Conservation (phyloP, 2,888 invertebrate species). For the Cinara cedri region DNA sequence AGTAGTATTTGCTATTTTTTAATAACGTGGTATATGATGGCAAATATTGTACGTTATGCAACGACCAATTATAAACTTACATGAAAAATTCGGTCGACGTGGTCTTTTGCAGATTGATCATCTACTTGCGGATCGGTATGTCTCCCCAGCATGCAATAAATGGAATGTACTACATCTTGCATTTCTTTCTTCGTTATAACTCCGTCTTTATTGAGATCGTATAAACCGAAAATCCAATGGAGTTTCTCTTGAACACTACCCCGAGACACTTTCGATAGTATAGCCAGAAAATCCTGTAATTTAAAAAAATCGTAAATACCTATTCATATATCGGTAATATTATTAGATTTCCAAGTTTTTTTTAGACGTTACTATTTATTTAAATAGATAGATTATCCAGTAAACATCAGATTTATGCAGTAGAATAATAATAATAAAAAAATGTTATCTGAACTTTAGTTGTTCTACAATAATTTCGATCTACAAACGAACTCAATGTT, state of each 20-base stretch:
- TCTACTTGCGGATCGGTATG: slow-evolving; percentile 77
- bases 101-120: slow-evolving; percentile 77
- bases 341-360: too few relatives aligned
- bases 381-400: background rate
- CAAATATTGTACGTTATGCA: too few relatives aligned
- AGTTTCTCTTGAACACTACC: slow-evolving; percentile 85
- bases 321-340: background rate
- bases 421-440: too few relatives aligned
- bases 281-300: slow-evolving; percentile 81
- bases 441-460: too few relatives aligned
- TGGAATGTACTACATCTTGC: slow-evolving; percentile 80
- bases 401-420: too few relatives aligned
- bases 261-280: slow-evolving; percentile 82
- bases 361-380: background rate
- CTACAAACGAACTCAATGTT: too few relatives aligned
- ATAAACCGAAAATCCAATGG: slow-evolving; percentile 86
- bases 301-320: background rate
- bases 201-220: slow-evolving; percentile 87
- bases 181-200: slow-evolving; percentile 83
- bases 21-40: too few relatives aligned
- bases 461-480: too few relatives aligned
- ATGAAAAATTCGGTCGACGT: slow-evolving; percentile 85
- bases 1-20: too few relatives aligned
- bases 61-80: too few relatives aligned
- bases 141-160: slow-evolving; percentile 85